Evolutionary conservation across 2,113 vertebrate genomes (phyloP).

Genomic region (Cisticola juncidis): DNA sequence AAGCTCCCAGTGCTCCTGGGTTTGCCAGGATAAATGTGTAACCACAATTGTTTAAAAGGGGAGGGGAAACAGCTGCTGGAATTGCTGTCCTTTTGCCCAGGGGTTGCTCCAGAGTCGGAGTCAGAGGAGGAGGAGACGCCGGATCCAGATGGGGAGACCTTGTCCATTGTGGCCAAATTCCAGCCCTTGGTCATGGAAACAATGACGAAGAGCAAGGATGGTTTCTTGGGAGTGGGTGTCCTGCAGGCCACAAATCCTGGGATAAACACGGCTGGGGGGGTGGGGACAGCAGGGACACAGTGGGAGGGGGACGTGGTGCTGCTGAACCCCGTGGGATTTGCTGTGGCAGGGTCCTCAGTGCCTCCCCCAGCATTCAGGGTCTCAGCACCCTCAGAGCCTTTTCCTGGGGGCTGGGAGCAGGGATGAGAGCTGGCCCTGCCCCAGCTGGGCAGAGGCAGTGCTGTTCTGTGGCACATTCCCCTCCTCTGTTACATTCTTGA

Average conservation of each 20-base stretch:
- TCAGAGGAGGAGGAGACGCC: slow-evolving; percentile 65
- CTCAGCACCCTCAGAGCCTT: not conserved
- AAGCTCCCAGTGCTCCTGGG: not conserved
- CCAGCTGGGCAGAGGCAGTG: not conserved
- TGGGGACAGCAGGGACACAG: not conserved
- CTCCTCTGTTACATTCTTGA: not conserved
- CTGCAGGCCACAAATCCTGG: not conserved
- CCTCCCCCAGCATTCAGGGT: not conserved
- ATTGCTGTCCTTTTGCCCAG: slow-evolving; percentile 30
- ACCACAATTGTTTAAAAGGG: not conserved
- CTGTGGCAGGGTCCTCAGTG: accelerated
- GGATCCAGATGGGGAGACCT: slow-evolving; percentile 83
- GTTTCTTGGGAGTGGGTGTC: slow-evolving; percentile 88
- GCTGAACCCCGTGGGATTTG: not conserved
- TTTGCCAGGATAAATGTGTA: not conserved
- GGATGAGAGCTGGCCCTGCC: not conserved
- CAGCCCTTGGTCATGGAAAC: slow-evolving; percentile 89
- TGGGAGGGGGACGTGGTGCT: not conserved
- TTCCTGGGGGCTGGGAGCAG: not conserved
- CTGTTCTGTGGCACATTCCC: accelerated
- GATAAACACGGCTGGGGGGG: accelerated
- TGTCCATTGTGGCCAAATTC: slow-evolving; percentile 86
- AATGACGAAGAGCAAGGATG: slow-evolving; percentile 98
- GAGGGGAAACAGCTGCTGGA: slow-evolving; percentile 7
- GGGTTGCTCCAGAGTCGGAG: slow-evolving; percentile 43